Evolutionary conservation across 1,140 invertebrate species (phyloP), one percentile per base, ranked within the genome.

Genomic region (Ladona fulva): DNA sequence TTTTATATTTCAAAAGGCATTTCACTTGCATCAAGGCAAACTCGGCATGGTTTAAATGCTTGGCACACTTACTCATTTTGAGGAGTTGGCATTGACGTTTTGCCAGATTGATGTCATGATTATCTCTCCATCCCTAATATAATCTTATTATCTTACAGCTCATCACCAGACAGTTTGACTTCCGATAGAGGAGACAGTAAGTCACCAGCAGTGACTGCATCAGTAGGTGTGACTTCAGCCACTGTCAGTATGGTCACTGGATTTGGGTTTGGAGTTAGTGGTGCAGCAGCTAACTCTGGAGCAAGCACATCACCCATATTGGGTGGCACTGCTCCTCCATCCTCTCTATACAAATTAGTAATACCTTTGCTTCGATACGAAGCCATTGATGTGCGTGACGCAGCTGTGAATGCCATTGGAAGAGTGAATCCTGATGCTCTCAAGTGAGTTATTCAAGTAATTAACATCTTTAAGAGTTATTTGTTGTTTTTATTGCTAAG

Each of bases 371-470:
- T 95, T 79, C 89, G 94, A 80, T 98, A 95, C 87, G 98, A 99
- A 84, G 91, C 93, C 37, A 89, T 90, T 0, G 97, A 99, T 85
- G 94, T 99, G 76, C 86, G 97, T 77, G 97, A 99, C 86, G 92
- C 95, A 11, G 95, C 95, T 74, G 94, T 98, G 16, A 91, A 95
- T 80, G 97, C 97, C 0, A 89, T 99, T 78, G 96, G 96, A 78
- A 94, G 95, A 85, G 94, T 96, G 80, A 98, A 98, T 85, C 91
- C 94, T 29, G 92, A 93, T 81, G 95, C 96, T 77, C 89, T 97
- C 76, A 97, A 95, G 96, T 98, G 87, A 89, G 89, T 87, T 75
- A 7, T 22, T n/a, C n/a, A 8, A 37, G 8, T 37, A 5, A 5
- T 37, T 37, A 37, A 8, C 29, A 5, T 37, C 29, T 37, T 37